A percentile compares a stretch with the other conserved stretches of the same genome.
Conservation (phyloP, 2,797 vertebrate genomes). For the Ctenopoma kingsleyae region DNA sequence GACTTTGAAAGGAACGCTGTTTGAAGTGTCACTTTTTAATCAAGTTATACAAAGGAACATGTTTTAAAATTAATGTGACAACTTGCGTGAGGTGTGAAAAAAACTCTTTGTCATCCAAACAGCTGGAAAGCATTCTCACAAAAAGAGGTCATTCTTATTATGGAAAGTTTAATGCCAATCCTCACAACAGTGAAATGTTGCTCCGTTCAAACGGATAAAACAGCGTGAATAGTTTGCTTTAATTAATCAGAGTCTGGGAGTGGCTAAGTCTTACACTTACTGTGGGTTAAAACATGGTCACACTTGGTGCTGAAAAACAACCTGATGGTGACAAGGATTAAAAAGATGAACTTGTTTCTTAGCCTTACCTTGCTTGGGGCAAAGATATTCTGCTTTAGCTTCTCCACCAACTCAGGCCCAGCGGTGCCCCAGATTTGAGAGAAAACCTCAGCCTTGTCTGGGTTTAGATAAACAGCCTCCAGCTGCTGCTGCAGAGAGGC, state of each 20-base stretch:
- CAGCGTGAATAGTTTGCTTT: background rate
- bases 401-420: constrained; percentile 92
- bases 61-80: constrained; percentile 45
- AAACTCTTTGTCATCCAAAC: constrained; percentile 15
- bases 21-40: constrained; percentile 53
- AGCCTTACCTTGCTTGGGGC: constrained; percentile 91
- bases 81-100: constrained; percentile 21
- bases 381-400: constrained; percentile 90
- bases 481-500: constrained; percentile 90
- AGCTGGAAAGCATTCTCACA: constrained; percentile 17
- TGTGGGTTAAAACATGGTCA: background rate
- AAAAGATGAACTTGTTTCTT: background rate
- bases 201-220: constrained; percentile 1
- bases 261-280: background rate
- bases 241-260: background rate
- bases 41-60: constrained; percentile 28
- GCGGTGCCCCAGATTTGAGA: constrained; percentile 86
- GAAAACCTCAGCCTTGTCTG: constrained; percentile 91
- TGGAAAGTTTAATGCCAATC: constrained; percentile 3
- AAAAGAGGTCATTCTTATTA: constrained; percentile 29
- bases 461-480: constrained; percentile 85
- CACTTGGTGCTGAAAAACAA: background rate
- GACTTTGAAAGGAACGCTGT: constrained; percentile 28
- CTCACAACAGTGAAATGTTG: constrained; percentile 2
- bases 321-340: background rate